A percentile compares a stretch with the other conserved stretches of the same genome.
Conservation (phyloP, 2,113 vertebrate species). For the Aldabrachelys gigantea region DNA sequence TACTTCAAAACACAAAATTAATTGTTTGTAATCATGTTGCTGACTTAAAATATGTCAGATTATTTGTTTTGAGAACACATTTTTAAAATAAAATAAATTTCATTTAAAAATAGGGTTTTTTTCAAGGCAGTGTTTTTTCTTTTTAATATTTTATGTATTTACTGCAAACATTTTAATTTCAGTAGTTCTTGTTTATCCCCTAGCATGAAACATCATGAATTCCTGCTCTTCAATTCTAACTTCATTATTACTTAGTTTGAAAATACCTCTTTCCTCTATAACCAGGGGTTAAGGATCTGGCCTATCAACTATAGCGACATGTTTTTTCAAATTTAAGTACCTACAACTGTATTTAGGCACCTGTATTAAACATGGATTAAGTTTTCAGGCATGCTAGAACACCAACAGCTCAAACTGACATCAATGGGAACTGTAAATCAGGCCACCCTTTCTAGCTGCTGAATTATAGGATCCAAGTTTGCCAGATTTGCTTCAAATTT, state of each 20-base stretch:
- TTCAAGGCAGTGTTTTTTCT: not conserved
- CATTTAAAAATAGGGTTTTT: not conserved
- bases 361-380: not conserved
- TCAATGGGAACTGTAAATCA: not conserved
- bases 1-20: not conserved
- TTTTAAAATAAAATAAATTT: constrained; percentile 43
- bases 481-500: constrained; percentile 28
- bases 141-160: not conserved
- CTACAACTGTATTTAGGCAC: not conserved
- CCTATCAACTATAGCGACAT: not conserved
- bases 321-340: not conserved
- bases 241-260: not conserved
- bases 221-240: not conserved
- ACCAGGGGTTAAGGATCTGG: not conserved
- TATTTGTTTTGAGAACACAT: constrained; percentile 5
- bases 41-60: constrained; percentile 25
- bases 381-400: constrained; percentile 20
- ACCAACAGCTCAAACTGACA: constrained; percentile 1
- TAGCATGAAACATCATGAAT: not conserved
- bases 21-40: constrained; percentile 50
- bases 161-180: not conserved
- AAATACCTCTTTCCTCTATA: not conserved
- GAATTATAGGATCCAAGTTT: constrained; percentile 2
- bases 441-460: constrained; percentile 5
- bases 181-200: not conserved